These are phyloP conservation scores for Drepanosiphum platanoidis DNA, from an alignment of 2,888 invertebrate species.

Conservation along the genomic window DNA sequence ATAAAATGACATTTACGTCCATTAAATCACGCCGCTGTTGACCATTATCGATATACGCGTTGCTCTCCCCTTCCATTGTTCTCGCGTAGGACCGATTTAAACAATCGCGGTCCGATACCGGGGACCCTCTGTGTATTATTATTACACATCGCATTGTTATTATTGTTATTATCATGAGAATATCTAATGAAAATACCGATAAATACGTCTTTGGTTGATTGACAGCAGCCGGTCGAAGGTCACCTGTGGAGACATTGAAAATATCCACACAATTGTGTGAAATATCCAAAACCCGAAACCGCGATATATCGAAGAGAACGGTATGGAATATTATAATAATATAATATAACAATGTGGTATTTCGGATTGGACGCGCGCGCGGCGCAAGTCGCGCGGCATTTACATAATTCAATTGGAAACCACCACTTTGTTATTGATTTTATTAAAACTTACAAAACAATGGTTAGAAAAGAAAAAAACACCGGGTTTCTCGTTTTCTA, in stretches of 20 bases:
- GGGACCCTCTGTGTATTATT: too few species aligned
- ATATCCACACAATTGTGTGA: constrained; percentile 38
- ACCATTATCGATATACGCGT: constrained; percentile 15
- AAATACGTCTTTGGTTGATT: constrained; percentile 49
- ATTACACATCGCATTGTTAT: too few species aligned
- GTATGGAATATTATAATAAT: too few species aligned
- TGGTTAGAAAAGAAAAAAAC: neutral
- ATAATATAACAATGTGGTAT: constrained; percentile 14
- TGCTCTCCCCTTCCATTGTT: constrained; percentile 35
- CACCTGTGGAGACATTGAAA: constrained; percentile 56
- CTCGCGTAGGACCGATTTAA: constrained; percentile 28
- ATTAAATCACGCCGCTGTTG: neutral
- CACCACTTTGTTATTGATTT: neutral
- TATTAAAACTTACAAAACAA: neutral
- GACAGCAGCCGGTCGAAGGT: constrained; percentile 53
- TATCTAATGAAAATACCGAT: constrained; percentile 51
- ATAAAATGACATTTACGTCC: neutral
- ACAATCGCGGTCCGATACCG: constrained; percentile 3
- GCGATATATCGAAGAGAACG: constrained; percentile 39
- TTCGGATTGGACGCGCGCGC: neutral
- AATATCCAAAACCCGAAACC: constrained; percentile 36
- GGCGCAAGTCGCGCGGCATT: too few species aligned
- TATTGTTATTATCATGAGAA: constrained; percentile 38
- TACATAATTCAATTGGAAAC: constrained; percentile 49
- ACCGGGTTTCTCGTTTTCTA: neutral